These are phyloP conservation scores for Protobothrops mucrosquamatus DNA, from an alignment of 2,113 vertebrate species.

Conservation along the genomic window DNA sequence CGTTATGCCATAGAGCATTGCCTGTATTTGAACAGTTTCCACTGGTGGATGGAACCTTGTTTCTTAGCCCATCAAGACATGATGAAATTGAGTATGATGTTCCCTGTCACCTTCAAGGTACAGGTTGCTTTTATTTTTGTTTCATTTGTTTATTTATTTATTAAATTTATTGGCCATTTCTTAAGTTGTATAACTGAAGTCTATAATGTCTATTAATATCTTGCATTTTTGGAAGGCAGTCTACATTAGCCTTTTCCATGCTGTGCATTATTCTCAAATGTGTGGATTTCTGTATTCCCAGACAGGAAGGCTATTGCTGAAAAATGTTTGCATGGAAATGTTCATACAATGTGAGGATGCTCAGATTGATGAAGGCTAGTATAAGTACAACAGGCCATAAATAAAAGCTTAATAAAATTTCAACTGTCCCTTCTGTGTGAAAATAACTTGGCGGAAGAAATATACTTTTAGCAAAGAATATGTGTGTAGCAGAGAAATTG, in stretches of 20 bases:
- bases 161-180: conserved; percentile 19
- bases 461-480: neutral
- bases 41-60: conserved; percentile 94
- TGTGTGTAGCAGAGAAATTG: conserved; percentile 10
- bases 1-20: conserved; percentile 88
- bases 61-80: conserved; percentile 94
- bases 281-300: neutral
- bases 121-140: conserved; percentile 68
- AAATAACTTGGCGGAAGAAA: neutral
- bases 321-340: neutral
- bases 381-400: neutral
- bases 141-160: conserved; percentile 10
- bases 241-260: neutral
- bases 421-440: no score
- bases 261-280: neutral
- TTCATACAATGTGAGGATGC: neutral
- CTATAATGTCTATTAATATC: conserved; percentile 30
- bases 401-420: neutral
- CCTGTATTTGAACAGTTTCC: conserved; percentile 98
- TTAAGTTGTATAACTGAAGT: conserved; percentile 38
- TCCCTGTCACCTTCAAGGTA: conserved; percentile 99
- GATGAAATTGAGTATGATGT: conserved; percentile 98
- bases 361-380: neutral
- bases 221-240: conserved; percentile 6
- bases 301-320: neutral